These are phyloP conservation scores for Tinea semifulvella DNA, from an alignment of 2,888 invertebrate genomes.

Conservation along the genomic window DNA sequence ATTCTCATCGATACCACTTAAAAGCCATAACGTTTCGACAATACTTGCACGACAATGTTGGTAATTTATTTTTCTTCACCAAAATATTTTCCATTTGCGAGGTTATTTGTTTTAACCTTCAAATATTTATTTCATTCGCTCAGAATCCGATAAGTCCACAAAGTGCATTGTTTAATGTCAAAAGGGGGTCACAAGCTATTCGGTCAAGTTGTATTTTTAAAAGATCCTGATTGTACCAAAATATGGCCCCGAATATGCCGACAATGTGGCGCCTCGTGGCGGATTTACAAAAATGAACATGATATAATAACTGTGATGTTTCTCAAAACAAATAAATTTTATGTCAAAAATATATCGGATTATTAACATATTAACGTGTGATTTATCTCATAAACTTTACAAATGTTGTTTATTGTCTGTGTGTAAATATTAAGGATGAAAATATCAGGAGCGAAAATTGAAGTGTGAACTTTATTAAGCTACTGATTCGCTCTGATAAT, in stretches of 20 bases:
- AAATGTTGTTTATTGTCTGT: not conserved
- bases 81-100: not conserved
- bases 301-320: not conserved
- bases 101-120: not conserved
- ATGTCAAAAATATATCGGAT: not conserved
- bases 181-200: conserved; percentile 4
- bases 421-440: not conserved
- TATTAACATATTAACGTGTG: not conserved
- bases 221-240: conserved; percentile 46
- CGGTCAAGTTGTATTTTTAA: conserved; percentile 6
- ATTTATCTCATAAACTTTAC: conserved; percentile 1
- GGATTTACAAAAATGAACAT: conserved; percentile 7
- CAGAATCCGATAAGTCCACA: conserved; percentile 6
- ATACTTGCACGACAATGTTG: not conserved
- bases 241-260: conserved; percentile 44
- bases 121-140: not conserved
- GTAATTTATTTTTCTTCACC: not conserved
- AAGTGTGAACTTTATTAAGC: conserved; percentile 6
- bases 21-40: not conserved
- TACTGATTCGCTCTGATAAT: conserved; percentile 57
- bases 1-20: not conserved
- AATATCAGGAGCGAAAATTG: not conserved
- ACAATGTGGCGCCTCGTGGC: conserved; percentile 36
- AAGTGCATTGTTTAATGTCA: conserved; percentile 6
- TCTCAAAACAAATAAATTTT: conserved; percentile 4